phyloP scores from a whole-genome alignment of 2,888 invertebrate species.

The Chrysomela aeneicollis region DNA sequence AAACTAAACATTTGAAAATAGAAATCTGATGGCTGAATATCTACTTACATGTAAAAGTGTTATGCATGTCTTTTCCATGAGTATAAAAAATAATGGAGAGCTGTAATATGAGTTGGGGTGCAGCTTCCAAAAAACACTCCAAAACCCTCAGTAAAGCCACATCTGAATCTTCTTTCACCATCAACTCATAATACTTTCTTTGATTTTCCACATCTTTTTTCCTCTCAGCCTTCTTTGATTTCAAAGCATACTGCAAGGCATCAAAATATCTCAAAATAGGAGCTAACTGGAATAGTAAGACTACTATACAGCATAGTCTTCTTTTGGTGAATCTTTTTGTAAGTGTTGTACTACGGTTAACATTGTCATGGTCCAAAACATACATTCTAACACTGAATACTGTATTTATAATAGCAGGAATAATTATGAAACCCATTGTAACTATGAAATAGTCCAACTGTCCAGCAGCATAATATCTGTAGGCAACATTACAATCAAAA shows the following conservation, averaged over 20 bases:
- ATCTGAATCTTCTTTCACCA: slow-evolving; percentile 83
- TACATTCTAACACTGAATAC: slow-evolving; percentile 78
- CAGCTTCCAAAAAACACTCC: slow-evolving; percentile 83
- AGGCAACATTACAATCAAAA: slow-evolving; percentile 75
- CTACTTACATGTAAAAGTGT: slow-evolving; percentile 58
- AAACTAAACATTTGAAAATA: background rate
- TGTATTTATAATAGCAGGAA: slow-evolving; percentile 79
- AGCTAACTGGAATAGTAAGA: slow-evolving; percentile 75
- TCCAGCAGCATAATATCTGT: slow-evolving; percentile 66
- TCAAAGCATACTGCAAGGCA: slow-evolving; percentile 71
- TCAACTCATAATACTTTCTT: slow-evolving; percentile 73
- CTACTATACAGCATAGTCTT: slow-evolving; percentile 67
- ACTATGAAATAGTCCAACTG: slow-evolving; percentile 71
- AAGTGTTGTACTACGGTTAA: slow-evolving; percentile 63
- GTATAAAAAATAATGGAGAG: slow-evolving; percentile 71
- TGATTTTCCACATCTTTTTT: slow-evolving; percentile 68
- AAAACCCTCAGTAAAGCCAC: slow-evolving; percentile 79
- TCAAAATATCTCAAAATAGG: slow-evolving; percentile 75
- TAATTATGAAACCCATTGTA: slow-evolving; percentile 74
- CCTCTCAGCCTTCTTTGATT: slow-evolving; percentile 70
- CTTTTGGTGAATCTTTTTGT: slow-evolving; percentile 68
- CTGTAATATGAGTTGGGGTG: slow-evolving; percentile 81
- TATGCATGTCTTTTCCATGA: slow-evolving; percentile 60
- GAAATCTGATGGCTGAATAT: background rate
- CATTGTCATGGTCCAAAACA: slow-evolving; percentile 66